Evolutionary conservation across 2,797 vertebrate genomes (phyloP), one percentile per base, ranked within the genome.

Genomic region (Melanotaenia parkinsoni): DNA sequence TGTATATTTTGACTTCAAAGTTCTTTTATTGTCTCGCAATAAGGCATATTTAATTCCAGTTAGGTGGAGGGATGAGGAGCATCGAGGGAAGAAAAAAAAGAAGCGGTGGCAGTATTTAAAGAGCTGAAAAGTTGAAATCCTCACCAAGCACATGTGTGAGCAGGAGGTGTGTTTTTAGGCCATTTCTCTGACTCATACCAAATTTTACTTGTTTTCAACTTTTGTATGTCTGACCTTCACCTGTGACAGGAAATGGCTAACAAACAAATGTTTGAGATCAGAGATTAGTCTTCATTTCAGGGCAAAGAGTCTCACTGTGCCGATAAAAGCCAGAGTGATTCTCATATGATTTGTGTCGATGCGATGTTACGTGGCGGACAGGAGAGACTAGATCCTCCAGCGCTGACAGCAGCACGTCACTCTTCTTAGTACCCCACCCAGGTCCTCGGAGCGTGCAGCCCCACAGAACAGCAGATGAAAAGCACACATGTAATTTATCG

Each of bases 401-500:
- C 93, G 95, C 93, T 96, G 96, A 97, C 95, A 93, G 95, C 95
- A 91, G 93, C 93, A 85, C 88, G 94, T 95, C 96, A 94, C 93
- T 91, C 93, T 92, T 86, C 86, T 82, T 90, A 83, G 90, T 91
- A 84, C 94, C 94, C 75, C 63, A 56, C 73, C 70, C 68, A 3
- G 59, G 77, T 80, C 87, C 75, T 80, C 79, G 16, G 93, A 95
- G 95, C 93, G 94, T 95, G 95, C 94, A 89, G 94, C 94, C 92
- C 94, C 92, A 93, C 96, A 93, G 95, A 97, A 94, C 95, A 95
- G 95, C 95, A 96, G 96, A 97, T 97, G 96, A 97, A 97, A 97
- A 97, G 96, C 96, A 94, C 96, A 96, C 95, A 95, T 96, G 96
- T 97, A 97, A 98, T 98, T 97, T 97, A 98, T 98, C 95, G 96